Conservation (phyloP, 2,113 vertebrate species). For the Leptobrachium leishanense region DNA sequence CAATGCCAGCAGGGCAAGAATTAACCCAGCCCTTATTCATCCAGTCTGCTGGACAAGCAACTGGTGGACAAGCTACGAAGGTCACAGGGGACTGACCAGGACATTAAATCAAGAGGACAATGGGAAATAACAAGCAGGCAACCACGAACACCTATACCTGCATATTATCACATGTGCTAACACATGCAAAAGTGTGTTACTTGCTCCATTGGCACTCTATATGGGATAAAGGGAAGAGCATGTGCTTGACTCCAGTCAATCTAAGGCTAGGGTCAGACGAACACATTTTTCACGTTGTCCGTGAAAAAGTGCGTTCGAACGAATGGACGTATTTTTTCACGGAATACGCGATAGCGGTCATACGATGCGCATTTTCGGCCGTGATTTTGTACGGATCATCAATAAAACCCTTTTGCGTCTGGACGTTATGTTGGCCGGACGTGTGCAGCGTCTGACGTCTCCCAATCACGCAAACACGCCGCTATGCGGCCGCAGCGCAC, state of each 20-base stretch:
- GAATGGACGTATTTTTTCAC: too few relatives aligned
- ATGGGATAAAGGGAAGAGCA: background rate
- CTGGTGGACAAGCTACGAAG: conserved; percentile 77
- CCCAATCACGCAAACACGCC: too few relatives aligned
- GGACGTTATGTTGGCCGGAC: too few relatives aligned
- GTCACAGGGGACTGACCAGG: conserved; percentile 93
- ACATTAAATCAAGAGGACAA: background rate
- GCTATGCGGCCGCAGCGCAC: too few relatives aligned
- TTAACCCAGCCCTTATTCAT: conserved; percentile 97
- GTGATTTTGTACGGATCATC: too few relatives aligned
- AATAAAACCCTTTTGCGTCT: too few relatives aligned
- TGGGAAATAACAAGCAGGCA: background rate
- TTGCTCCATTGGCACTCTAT: background rate
- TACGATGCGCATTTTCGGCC: too few relatives aligned
- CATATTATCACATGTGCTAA: conserved; percentile 1
- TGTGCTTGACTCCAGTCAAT: background rate
- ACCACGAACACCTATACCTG: background rate
- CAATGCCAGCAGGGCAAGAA: conserved; percentile 96
- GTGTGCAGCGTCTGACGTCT: too few relatives aligned
- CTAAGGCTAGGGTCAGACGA: background rate
- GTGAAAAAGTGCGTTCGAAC: too few relatives aligned
- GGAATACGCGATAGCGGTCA: too few relatives aligned
- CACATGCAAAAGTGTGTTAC: background rate
- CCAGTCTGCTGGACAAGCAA: conserved; percentile 89
- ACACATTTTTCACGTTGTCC: too few relatives aligned